Base-by-base conservation (phyloP, 2,888 invertebrate species). In the Drosophila quinaria region DNA sequence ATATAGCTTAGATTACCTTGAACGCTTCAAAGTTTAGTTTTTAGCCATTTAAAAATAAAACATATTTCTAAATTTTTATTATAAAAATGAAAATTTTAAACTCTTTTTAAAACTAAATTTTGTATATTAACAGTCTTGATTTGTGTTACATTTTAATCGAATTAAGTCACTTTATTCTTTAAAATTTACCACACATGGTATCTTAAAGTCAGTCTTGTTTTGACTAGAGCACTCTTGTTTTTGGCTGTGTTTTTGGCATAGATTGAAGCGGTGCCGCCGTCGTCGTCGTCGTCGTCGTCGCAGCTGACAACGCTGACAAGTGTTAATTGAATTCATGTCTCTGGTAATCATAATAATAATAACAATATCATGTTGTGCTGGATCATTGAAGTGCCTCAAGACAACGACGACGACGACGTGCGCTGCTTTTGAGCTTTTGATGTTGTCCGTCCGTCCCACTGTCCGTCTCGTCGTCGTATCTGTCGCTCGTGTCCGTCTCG, bases 311-410 rank as follows among this genome's bases (percentile, higher is more conserved):
- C 80, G 63, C 91, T 91, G 91, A 90, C 92, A 91, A 91, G 91
- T 91, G 91, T 91, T 91, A 91, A 91, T 91, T 91, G 91, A 91
- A 91, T 91, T 92, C 91, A 92, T 91, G 92, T 91, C 90, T 89
- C 90, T 79, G 90, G 90, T 91, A 91, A 91, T 91, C 91, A 91
- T 90, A 90, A 91, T 91, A 91, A 91, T 91, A 91, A 90, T 87
- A 87, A 87, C 86, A 89, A 87, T 90, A 87, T 86, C 86, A 86
- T 86, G 86, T 86, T 85, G 71, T 87, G 80, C 83, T 70, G 68
- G 75, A 72, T 66, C 64, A 35, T 50, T 80, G 59, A 83, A 86
- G 83, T 87, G 81, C 78, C 86, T 70, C 72, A 64, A 89, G 85
- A 76, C 72, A 86, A 69, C 79, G 62, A 44, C 55, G 50, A 47